A percentile compares a stretch with the other conserved stretches of the same genome.
Conservation (phyloP, 2,797 vertebrate species). For the Psittacula echo region DNA sequence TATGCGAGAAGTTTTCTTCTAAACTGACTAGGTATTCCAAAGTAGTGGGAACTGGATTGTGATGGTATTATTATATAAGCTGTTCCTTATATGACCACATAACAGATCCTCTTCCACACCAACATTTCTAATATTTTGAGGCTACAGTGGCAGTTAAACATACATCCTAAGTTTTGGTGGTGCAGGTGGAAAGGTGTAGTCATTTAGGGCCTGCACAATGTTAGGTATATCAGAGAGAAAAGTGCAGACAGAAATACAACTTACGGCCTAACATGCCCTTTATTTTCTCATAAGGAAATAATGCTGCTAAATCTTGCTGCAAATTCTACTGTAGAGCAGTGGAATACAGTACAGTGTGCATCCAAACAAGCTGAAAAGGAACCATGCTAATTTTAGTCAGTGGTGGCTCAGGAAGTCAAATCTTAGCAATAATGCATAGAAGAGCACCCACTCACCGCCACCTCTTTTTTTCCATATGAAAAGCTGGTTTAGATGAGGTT, state of each 20-base stretch:
- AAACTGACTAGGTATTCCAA: neutral
- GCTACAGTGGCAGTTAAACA: neutral
- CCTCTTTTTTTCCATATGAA: neutral
- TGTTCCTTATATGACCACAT: neutral
- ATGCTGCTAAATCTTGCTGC: neutral
- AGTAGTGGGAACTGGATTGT: neutral
- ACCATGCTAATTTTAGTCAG: neutral
- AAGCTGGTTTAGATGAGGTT: neutral
- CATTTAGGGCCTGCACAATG: fast-evolving
- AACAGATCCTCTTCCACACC: neutral
- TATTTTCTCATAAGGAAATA: neutral
- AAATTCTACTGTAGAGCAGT: neutral
- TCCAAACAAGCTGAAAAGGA: neutral
- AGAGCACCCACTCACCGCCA: constrained; percentile 1
- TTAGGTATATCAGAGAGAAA: neutral
- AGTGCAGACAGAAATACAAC: neutral
- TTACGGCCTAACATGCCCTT: neutral
- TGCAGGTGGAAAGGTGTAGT: neutral
- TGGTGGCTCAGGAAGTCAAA: constrained; percentile 15
- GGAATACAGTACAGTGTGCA: neutral
- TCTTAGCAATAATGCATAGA: neutral
- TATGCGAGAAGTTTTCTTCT: neutral
- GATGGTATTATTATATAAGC: neutral
- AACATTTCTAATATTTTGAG: neutral
- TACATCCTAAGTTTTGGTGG: neutral